phyloP scores from a whole-genome alignment of 2,888 invertebrate species.

The Cantharis flavilabris region DNA sequence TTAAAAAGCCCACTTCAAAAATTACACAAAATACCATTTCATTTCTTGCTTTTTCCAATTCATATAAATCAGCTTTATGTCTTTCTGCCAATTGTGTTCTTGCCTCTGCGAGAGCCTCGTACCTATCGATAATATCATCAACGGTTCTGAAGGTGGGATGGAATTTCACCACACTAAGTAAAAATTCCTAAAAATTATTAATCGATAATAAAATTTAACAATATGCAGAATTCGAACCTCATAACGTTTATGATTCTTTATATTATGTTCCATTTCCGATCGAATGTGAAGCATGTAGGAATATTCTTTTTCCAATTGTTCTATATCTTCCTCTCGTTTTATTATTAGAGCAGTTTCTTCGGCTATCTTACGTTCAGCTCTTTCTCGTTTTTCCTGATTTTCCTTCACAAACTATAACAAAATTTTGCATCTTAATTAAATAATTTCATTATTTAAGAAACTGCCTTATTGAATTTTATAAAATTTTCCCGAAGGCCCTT shows the following conservation, averaged over 20 bases:
- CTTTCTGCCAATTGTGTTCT: constrained; percentile 61
- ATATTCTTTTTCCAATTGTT: constrained; percentile 58
- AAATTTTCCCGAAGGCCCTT: constrained; percentile 61
- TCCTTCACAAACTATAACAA: constrained; percentile 62
- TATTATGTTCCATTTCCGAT: constrained; percentile 62
- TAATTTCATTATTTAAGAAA: constrained; percentile 3
- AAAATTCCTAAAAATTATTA: constrained; percentile 57
- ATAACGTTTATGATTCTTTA: constrained; percentile 63
- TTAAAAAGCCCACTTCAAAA: not conserved
- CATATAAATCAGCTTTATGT: constrained; percentile 61
- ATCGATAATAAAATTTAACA: not conserved
- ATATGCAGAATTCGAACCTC: constrained; percentile 53
- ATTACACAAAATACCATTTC: constrained; percentile 55
- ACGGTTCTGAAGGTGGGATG: constrained; percentile 64
- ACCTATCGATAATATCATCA: constrained; percentile 66
- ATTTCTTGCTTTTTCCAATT: constrained; percentile 62
- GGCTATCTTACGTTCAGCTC: constrained; percentile 63
- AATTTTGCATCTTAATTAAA: too few relatives aligned
- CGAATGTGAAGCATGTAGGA: constrained; percentile 58
- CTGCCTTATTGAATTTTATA: constrained; percentile 64
- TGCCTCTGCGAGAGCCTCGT: constrained; percentile 66
- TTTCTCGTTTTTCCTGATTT: constrained; percentile 67
- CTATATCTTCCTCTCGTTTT: constrained; percentile 59
- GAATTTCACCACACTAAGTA: constrained; percentile 61
- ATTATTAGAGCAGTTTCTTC: constrained; percentile 60